Conservation (phyloP, 2,797 vertebrate genomes). For the Protonibea diacanthus region DNA sequence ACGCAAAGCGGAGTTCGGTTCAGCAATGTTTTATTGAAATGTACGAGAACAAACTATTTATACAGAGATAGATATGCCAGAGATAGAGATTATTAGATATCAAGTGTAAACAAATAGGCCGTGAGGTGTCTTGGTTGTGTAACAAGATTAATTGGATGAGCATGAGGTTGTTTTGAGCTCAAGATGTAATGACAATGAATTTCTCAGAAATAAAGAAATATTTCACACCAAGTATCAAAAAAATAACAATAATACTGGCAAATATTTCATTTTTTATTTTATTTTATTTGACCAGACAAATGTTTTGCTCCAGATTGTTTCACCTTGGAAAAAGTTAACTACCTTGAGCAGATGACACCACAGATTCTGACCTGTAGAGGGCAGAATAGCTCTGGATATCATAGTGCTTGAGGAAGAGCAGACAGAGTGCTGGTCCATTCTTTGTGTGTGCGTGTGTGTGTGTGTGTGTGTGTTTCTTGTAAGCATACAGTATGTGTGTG, state of each 20-base stretch:
- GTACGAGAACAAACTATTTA: too few relatives aligned
- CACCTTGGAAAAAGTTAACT: neutral
- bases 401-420: neutral
- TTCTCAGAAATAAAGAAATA: too few relatives aligned
- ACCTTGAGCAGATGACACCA: neutral
- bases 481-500: neutral
- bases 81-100: too few relatives aligned
- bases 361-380: slow-evolving; percentile 70
- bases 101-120: too few relatives aligned
- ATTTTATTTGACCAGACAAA: slow-evolving; percentile 15
- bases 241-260: slow-evolving; percentile 4
- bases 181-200: too few relatives aligned
- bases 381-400: slow-evolving; percentile 56
- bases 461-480: neutral
- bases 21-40: too few relatives aligned
- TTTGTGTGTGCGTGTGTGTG: neutral
- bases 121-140: too few relatives aligned
- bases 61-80: too few relatives aligned
- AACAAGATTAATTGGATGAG: too few relatives aligned
- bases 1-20: too few relatives aligned
- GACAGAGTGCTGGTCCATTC: neutral
- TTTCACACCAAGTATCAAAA: slow-evolving; percentile 4
- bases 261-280: slow-evolving; percentile 24
- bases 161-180: too few relatives aligned
- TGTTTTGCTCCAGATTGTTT: neutral